These are phyloP conservation scores for Argyresthia albistria DNA, from an alignment of 2,888 invertebrate genomes.

Conservation along the genomic window DNA sequence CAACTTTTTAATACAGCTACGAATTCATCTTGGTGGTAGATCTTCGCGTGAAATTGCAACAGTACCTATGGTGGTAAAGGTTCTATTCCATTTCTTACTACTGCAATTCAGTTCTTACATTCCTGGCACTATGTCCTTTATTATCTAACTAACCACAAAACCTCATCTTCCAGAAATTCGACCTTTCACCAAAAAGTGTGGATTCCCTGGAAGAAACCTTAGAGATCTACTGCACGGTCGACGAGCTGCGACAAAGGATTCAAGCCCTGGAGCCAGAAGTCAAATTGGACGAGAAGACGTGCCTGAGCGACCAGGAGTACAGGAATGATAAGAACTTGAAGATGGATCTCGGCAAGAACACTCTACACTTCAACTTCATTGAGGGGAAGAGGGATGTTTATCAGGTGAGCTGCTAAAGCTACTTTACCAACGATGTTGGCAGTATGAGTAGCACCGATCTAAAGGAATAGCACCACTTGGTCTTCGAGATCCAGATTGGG, in stretches of 20 bases:
- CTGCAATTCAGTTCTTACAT: too few species aligned
- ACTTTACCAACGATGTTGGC: too few species aligned
- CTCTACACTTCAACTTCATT: slow-evolving; percentile 60
- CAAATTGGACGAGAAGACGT: slow-evolving; percentile 25
- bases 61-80: too few species aligned
- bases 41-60: too few species aligned
- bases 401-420: slow-evolving; percentile 36
- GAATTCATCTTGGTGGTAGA: too few species aligned
- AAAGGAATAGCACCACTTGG: too few species aligned
- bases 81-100: too few species aligned
- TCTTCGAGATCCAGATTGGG: too few species aligned
- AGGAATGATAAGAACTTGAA: slow-evolving; percentile 34
- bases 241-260: slow-evolving; percentile 73
- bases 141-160: too few species aligned
- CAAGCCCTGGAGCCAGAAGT: slow-evolving; percentile 55
- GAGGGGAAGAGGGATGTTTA: slow-evolving; percentile 60
- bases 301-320: slow-evolving; percentile 18
- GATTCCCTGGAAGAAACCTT: slow-evolving; percentile 71
- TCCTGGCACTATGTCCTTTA: too few species aligned
- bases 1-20: too few species aligned
- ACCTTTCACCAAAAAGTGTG: slow-evolving; percentile 57
- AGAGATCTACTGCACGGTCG: slow-evolving; percentile 79
- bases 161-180: slow-evolving; percentile 47
- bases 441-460: too few species aligned
- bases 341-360: slow-evolving; percentile 51